These are phyloP conservation scores for Champsocephalus gunnari DNA, from an alignment of 2,797 vertebrate species.

Conservation along the genomic window DNA sequence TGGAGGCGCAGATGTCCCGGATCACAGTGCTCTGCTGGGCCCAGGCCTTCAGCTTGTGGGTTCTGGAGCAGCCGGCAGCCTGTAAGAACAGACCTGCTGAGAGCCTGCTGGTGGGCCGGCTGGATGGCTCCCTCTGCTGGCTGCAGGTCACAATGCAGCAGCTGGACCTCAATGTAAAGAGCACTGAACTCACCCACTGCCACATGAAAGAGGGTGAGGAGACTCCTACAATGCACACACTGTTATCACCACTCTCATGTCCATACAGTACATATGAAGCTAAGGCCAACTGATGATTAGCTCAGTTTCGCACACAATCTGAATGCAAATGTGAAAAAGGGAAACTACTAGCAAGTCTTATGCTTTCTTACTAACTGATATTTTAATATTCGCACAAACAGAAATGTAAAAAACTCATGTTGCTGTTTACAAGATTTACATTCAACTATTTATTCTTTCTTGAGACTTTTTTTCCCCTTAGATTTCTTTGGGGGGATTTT, in stretches of 20 bases:
- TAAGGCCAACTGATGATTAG: not conserved
- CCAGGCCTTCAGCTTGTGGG: slow-evolving; percentile 76
- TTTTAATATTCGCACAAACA: not conserved
- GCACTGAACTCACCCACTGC: slow-evolving; percentile 81
- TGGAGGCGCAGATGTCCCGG: slow-evolving; percentile 82
- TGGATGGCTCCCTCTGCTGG: slow-evolving; percentile 88
- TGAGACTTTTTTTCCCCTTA: not conserved
- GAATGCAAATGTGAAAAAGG: not conserved
- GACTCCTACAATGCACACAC: not conserved
- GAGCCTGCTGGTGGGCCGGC: slow-evolving; percentile 83
- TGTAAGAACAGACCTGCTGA: slow-evolving; percentile 70
- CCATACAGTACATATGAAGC: not conserved
- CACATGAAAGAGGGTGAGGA: slow-evolving; percentile 82
- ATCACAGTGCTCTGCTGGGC: slow-evolving; percentile 86
- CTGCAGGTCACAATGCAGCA: slow-evolving; percentile 82
- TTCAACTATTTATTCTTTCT: not conserved
- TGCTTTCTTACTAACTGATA: not conserved
- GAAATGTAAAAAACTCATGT: not conserved
- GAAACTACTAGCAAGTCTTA: not conserved
- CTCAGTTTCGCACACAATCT: not conserved
- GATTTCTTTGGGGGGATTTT: not conserved
- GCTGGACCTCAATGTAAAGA: slow-evolving; percentile 73
- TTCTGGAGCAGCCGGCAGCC: slow-evolving; percentile 60
- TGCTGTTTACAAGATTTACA: not conserved
- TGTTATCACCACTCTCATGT: not conserved